phyloP scores from a whole-genome alignment of 2,113 vertebrate species.

The Oostethus manadensis region DNA sequence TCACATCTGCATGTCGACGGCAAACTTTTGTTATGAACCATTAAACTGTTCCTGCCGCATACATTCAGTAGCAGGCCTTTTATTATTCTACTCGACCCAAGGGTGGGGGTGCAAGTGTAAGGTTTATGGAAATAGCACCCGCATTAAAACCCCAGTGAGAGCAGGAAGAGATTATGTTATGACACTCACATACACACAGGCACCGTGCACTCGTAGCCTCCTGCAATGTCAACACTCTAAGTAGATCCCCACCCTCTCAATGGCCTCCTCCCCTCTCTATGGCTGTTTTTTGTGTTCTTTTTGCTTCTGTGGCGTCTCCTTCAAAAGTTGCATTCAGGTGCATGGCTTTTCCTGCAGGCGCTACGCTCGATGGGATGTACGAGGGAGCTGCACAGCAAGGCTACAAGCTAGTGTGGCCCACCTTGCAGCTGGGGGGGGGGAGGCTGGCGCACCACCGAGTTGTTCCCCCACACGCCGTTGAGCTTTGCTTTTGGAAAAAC shows the following conservation, averaged over 20 bases:
- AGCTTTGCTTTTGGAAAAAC: constrained; percentile 23
- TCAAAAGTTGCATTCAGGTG: background rate
- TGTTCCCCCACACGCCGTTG: constrained; percentile 15
- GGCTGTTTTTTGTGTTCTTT: background rate
- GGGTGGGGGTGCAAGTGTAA: constrained; percentile 49
- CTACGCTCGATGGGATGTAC: constrained; percentile 34
- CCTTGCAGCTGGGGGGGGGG: constrained; percentile 44
- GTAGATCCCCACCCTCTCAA: constrained; percentile 55
- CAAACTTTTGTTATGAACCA: constrained; percentile 41
- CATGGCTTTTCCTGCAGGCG: constrained; percentile 5
- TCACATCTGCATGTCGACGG: constrained; percentile 33
- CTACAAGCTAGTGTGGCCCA: constrained; percentile 9
- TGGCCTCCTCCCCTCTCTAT: constrained; percentile 40
- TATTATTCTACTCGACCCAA: constrained; percentile 55
- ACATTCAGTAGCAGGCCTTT: constrained; percentile 39
- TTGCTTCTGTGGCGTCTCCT: too few relatives aligned
- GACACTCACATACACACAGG: constrained; percentile 57
- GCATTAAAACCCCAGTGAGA: constrained; percentile 66
- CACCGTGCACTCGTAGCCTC: constrained; percentile 48
- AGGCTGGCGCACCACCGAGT: constrained; percentile 20
- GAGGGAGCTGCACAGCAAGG: constrained; percentile 17
- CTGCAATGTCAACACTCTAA: constrained; percentile 65
- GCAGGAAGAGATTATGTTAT: constrained; percentile 58
- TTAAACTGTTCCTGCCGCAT: constrained; percentile 55
- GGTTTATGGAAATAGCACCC: constrained; percentile 67